Evolutionary conservation across 2,113 vertebrate species (phyloP).

Genomic region (Sapajus apella): DNA sequence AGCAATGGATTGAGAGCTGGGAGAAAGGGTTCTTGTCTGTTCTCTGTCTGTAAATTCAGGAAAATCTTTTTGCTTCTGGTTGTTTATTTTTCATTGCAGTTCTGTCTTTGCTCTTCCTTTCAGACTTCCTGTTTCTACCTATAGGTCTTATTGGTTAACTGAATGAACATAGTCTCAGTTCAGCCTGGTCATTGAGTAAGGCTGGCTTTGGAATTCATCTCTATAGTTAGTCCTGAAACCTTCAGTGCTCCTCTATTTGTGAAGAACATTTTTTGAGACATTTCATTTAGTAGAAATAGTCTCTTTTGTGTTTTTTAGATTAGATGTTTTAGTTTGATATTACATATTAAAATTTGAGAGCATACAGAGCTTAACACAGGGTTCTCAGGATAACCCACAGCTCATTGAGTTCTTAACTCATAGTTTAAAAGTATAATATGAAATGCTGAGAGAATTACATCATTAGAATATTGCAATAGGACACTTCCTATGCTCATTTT

Average conservation of each 20-base stretch:
- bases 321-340: conserved; percentile 33
- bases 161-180: background rate
- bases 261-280: background rate
- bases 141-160: background rate
- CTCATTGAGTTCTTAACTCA: background rate
- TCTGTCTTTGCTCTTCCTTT: background rate
- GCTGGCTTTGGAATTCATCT: background rate
- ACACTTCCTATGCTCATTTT: background rate
- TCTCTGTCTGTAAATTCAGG: background rate
- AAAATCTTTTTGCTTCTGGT: background rate
- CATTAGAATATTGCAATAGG: background rate
- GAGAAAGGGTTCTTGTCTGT: background rate
- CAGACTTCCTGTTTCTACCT: conserved; percentile 8
- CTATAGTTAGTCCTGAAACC: background rate
- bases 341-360: background rate
- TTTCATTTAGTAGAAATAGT: background rate
- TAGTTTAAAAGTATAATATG: background rate
- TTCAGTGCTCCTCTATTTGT: background rate
- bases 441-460: background rate
- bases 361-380: background rate
- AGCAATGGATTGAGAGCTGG: background rate
- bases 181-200: background rate
- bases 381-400: background rate
- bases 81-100: conserved; percentile 10
- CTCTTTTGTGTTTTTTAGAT: background rate